Evolutionary conservation across 2,797 vertebrate genomes (phyloP).

Genomic region (Hemibagrus guttatus): DNA sequence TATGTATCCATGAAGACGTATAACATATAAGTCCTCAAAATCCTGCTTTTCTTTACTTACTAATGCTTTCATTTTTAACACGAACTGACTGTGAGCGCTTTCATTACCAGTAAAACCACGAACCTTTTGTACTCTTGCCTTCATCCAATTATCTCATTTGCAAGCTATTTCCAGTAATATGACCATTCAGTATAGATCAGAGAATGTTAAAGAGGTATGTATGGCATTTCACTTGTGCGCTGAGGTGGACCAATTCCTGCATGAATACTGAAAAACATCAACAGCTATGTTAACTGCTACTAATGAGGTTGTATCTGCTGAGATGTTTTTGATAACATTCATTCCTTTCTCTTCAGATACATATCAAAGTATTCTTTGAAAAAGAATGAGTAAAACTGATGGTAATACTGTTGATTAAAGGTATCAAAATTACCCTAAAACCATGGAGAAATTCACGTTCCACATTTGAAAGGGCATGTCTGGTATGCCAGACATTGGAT

Average conservation of each 20-base stretch:
- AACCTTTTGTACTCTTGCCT: neutral
- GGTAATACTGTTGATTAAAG: slow-evolving; percentile 56
- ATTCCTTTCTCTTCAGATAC: slow-evolving; percentile 49
- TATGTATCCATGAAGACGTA: neutral
- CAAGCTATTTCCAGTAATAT: slow-evolving; percentile 18
- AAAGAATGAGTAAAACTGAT: slow-evolving; percentile 37
- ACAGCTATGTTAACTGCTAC: slow-evolving; percentile 44
- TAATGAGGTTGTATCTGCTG: slow-evolving; percentile 31
- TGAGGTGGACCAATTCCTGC: slow-evolving; percentile 31
- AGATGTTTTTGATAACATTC: slow-evolving; percentile 35
- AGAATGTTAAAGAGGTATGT: slow-evolving; percentile 4
- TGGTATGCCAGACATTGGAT: slow-evolving; percentile 58
- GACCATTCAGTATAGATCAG: neutral
- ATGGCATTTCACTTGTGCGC: slow-evolving; percentile 21
- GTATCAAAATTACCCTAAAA: slow-evolving; percentile 53
- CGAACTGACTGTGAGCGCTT: neutral
- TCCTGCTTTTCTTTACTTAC: neutral
- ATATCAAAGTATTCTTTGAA: slow-evolving; percentile 44
- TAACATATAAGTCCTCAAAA: neutral
- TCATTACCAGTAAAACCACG: neutral
- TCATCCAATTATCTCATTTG: neutral
- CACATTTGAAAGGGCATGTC: slow-evolving; percentile 56
- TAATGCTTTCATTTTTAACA: neutral
- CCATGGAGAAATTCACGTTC: slow-evolving; percentile 49
- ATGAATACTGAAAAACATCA: slow-evolving; percentile 35